These are phyloP conservation scores for Brachyistius frenatus DNA, from an alignment of 2,113 vertebrate species.

Conservation along the genomic window DNA sequence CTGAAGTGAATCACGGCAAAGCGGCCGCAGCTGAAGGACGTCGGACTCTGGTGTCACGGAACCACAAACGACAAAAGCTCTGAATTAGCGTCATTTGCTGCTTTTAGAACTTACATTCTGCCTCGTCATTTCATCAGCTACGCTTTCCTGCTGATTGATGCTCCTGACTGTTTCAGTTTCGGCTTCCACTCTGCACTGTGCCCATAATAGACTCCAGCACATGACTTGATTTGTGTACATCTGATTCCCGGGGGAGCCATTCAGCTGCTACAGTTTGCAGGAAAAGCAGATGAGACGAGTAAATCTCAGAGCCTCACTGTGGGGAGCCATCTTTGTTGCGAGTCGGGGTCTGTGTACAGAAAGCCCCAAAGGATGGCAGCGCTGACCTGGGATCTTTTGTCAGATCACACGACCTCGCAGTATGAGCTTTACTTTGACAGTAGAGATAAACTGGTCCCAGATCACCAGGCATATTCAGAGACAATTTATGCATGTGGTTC, in stretches of 20 bases:
- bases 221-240: constrained; percentile 72
- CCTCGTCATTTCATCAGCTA: constrained; percentile 69
- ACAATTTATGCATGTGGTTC: constrained; percentile 46
- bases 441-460: constrained; percentile 52
- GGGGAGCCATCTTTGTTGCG: constrained; percentile 75
- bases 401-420: constrained; percentile 41
- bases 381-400: constrained; percentile 48
- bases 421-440: constrained; percentile 55
- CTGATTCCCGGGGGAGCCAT: constrained; percentile 67
- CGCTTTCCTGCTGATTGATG: constrained; percentile 63
- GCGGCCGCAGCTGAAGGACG: constrained; percentile 37
- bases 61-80: constrained; percentile 58
- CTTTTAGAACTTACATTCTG: constrained; percentile 61
- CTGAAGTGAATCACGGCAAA: constrained; percentile 57
- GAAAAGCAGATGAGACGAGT: constrained; percentile 83
- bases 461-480: constrained; percentile 30
- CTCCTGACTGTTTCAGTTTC: constrained; percentile 53
- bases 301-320: constrained; percentile 77
- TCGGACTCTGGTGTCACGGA: constrained; percentile 39
- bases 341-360: constrained; percentile 45
- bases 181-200: constrained; percentile 52
- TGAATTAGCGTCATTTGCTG: constrained; percentile 68
- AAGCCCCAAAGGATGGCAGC: constrained; percentile 35
- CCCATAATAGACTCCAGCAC: constrained; percentile 70
- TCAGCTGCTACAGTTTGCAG: constrained; percentile 75